Percentiles rank a stretch among this genome's conserved stretches.
Evolutionary conservation across 2,113 vertebrate genomes (phyloP).

Genomic region (Brienomyrus brachyistius): DNA sequence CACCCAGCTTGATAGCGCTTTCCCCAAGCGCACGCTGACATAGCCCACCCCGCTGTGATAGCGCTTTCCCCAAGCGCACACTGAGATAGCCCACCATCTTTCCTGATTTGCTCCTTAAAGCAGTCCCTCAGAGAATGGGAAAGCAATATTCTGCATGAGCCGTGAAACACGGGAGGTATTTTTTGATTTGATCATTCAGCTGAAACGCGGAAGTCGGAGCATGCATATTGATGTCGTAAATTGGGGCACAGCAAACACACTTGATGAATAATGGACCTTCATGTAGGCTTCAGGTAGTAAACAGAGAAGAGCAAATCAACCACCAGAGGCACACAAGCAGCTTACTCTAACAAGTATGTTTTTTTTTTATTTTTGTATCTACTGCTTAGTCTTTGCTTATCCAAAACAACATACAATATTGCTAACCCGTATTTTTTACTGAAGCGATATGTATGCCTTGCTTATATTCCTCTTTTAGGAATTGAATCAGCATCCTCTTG

Average conservation of each 20-base stretch:
- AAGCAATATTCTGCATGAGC: not conserved
- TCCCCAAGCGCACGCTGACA: no score
- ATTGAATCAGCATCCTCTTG: not conserved
- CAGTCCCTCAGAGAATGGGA: not conserved
- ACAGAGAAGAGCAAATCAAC: not conserved
- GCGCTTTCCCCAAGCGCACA: not conserved
- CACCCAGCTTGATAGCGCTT: not conserved
- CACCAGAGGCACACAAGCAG: not conserved
- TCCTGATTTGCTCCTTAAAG: not conserved
- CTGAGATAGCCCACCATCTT: not conserved
- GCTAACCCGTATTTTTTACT: not conserved
- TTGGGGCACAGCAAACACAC: not conserved
- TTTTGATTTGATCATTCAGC: not conserved
- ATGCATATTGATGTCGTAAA: not conserved
- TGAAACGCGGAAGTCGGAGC: not conserved
- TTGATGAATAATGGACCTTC: not conserved
- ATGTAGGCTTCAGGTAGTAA: not conserved
- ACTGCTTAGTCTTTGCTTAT: not conserved
- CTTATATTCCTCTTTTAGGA: not conserved
- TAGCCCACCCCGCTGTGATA: not conserved
- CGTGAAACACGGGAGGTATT: not conserved
- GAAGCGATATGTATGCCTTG: not conserved
- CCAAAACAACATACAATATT: not conserved
- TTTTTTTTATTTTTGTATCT: not conserved
- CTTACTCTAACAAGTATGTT: not conserved